Evolutionary conservation across 2,113 vertebrate genomes (phyloP).

Genomic region (Candoia aspera): DNA sequence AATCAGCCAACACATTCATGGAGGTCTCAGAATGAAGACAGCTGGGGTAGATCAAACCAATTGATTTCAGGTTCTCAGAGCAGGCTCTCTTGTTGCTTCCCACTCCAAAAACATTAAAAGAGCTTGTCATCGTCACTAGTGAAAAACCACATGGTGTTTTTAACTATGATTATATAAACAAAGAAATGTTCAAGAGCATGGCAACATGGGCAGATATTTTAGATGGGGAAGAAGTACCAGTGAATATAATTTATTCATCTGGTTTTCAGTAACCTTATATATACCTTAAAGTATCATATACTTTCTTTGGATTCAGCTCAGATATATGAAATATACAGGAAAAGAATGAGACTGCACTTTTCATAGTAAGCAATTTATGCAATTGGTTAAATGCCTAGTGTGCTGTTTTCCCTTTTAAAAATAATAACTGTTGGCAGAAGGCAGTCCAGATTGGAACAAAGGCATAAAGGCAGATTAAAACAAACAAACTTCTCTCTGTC

Average conservation of each 20-base stretch:
- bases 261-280: conserved; percentile 26
- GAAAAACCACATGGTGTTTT: conserved; percentile 15
- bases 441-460: not conserved
- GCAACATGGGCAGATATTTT: not conserved
- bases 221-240: not conserved
- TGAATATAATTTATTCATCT: conserved; percentile 38
- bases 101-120: conserved; percentile 10
- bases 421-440: not conserved
- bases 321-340: not conserved
- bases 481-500: not conserved
- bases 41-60: not conserved
- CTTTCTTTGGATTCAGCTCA: conserved; percentile 46
- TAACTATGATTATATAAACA: conserved; percentile 33
- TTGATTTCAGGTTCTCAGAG: not conserved
- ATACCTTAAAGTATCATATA: conserved; percentile 55
- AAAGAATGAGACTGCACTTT: not conserved
- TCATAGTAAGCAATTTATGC: not conserved
- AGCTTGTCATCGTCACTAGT: conserved; percentile 9
- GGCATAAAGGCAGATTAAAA: not conserved
- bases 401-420: not conserved
- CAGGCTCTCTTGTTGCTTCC: not conserved
- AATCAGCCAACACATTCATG: not conserved
- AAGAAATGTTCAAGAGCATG: conserved; percentile 12
- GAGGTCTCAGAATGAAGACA: conserved; percentile 8
- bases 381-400: not conserved